Base-by-base conservation (phyloP, 2,888 invertebrate genomes). In the Dolomedes plantarius region DNA sequence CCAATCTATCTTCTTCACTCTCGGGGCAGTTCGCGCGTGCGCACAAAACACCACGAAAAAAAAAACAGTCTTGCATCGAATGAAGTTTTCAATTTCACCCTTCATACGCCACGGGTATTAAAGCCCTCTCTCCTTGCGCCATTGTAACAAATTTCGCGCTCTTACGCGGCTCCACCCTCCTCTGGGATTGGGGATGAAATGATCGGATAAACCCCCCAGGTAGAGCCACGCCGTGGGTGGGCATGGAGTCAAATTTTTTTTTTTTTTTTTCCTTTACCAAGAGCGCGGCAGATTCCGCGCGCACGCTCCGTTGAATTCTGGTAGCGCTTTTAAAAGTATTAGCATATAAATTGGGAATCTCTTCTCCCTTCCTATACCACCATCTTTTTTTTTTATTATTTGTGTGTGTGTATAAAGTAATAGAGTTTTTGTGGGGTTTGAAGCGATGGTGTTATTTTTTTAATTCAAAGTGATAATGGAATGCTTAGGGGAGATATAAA, bases 261-360 rank as follows among this genome's bases (percentile, higher is more conserved):
- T 36, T 7, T 36, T 36, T 36, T 7, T 46, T 16, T 46, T 46
- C 36, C 77, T 68, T 68, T 62, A 62, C 19, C 62, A 36, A 50
- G 50, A 46, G 28, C 11, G 6, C 36, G 36, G n/a, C 23, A n/a
- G 29, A 71, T 27, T 74, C 74, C 39, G 50, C 41, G 32, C 31
- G 27, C 71, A 81, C 29, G 50, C 62, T 69, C 65, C 65, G 73
- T 56, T 67, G 19, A 56, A 74, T 46, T 56, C 68, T 64, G 64
- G 82, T 82, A 82, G 82, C 82, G 50, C 69, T 31, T 75, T 71
- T 28, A 39, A n/a, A n/a, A 31, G 68, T 39, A 75, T 81, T 82
- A 82, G 82, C 82, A 82, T 82, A 82, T 82, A 82, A 82, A 82
- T 82, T 71, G 64, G 73, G 69, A 27, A 39, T 19, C 41, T 50